Percentiles rank a stretch among this genome's conserved stretches.
Conservation (phyloP, 2,113 vertebrate species). For the Rhabdornis inornatus region DNA sequence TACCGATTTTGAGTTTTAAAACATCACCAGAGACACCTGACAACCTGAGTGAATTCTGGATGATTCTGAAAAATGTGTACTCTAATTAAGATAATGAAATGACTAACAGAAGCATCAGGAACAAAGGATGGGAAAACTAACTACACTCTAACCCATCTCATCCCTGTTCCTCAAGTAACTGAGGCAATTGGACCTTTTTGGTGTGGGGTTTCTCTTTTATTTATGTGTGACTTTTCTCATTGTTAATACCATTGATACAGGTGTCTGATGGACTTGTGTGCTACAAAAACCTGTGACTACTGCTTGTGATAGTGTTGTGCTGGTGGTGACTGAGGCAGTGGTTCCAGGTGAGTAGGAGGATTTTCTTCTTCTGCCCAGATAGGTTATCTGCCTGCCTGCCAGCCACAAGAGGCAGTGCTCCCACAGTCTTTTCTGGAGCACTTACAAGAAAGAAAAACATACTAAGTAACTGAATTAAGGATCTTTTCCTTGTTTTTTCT, state of each 20-base stretch:
- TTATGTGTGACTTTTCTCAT: neutral
- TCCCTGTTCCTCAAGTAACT: neutral
- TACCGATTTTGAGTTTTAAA: neutral
- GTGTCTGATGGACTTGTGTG: neutral
- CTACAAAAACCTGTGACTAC: neutral
- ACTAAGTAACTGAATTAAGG: neutral
- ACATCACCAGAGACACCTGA: neutral
- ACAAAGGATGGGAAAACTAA: neutral
- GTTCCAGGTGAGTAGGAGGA: neutral
- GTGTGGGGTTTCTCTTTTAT: neutral
- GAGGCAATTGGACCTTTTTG: neutral
- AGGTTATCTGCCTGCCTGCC: neutral
- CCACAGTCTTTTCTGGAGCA: neutral
- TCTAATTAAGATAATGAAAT: neutral
- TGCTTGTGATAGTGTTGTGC: neutral
- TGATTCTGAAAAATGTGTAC: neutral
- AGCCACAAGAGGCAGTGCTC: rapidly evolving
- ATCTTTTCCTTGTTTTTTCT: neutral
- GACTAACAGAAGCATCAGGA: neutral
- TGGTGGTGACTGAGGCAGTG: rapidly evolving
- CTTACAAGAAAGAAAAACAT: neutral
- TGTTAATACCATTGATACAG: neutral
- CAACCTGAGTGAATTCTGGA: neutral
- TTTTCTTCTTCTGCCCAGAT: neutral
- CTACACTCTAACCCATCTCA: neutral